A percentile compares a stretch with the other conserved stretches of the same genome.
Evolutionary conservation across 1,140 invertebrate species (phyloP).

Genomic region (Berghia stephanieae): DNA sequence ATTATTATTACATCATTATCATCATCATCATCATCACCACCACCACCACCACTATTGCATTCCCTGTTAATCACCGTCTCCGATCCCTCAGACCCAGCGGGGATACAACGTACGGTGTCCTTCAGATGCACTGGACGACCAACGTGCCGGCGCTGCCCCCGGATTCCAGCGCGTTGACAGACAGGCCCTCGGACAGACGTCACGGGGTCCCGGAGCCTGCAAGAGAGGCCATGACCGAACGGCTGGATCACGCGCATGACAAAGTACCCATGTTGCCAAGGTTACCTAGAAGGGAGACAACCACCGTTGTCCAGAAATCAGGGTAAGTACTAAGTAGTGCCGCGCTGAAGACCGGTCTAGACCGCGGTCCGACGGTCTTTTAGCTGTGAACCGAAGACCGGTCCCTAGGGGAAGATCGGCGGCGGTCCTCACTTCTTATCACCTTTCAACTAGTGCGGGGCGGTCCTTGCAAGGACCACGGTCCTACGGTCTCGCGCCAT

Average conservation of each 20-base stretch:
- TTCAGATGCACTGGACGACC: conserved; percentile 7
- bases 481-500: too few species aligned
- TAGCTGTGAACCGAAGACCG: too few species aligned
- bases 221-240: background rate
- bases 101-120: background rate
- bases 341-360: too few species aligned
- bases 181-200: background rate
- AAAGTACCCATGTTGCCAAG: background rate
- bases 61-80: background rate
- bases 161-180: too few species aligned
- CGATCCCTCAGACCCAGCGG: background rate
- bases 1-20: background rate
- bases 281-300: too few species aligned
- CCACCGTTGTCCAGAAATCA: too few species aligned
- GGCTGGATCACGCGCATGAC: background rate
- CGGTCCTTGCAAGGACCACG: too few species aligned
- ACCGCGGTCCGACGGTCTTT: too few species aligned
- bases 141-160: background rate
- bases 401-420: too few species aligned
- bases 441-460: too few species aligned
- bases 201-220: background rate
- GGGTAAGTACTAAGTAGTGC: too few species aligned
- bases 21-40: background rate
- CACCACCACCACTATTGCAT: background rate
- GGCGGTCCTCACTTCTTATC: too few species aligned